Conservation (phyloP, 30 jellyfish, hydroid and myxozoan genomes). For the Rhopilema esculentum region DNA sequence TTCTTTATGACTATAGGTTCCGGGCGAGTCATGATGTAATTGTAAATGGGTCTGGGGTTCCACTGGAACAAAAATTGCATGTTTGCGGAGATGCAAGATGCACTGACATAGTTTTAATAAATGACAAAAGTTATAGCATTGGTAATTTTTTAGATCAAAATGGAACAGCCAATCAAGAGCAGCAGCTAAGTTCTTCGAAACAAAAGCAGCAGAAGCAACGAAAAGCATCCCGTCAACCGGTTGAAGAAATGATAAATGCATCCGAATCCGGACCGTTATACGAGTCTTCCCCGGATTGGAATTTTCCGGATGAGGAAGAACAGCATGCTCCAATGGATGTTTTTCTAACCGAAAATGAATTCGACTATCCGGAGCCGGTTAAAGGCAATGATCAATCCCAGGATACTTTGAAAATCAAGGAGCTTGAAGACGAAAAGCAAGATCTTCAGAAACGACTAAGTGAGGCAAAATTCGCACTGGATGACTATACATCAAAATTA, state of each 20-base stretch:
- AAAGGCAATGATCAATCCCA: background rate
- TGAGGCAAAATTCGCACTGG: conserved; percentile 83
- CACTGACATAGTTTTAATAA: background rate
- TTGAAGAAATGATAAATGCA: conserved; percentile 43
- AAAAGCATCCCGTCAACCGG: conserved; percentile 33
- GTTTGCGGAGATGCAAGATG: too few species aligned
- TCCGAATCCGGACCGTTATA: conserved; percentile 39
- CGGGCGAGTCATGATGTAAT: too few species aligned
- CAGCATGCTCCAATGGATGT: background rate
- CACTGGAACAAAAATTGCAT: too few species aligned
- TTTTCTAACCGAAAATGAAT: conserved; percentile 25
- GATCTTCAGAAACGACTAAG: conserved; percentile 76
- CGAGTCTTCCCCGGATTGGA: conserved; percentile 74
- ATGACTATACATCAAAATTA: conserved; percentile 76
- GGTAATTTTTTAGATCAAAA: background rate
- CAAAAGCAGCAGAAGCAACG: background rate
- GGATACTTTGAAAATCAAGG: conserved; percentile 41
- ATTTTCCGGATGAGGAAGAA: conserved; percentile 61
- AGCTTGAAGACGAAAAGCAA: conserved; percentile 79
- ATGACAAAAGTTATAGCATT: background rate
- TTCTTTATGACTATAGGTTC: too few species aligned
- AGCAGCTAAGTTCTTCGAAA: background rate
- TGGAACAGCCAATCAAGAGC: background rate
- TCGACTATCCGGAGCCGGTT: background rate
- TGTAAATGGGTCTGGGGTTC: too few species aligned